Evolutionary conservation across 2,113 vertebrate genomes (phyloP), one percentile per base, ranked within the genome.

Genomic region (Protobothrops flavoviridis): DNA sequence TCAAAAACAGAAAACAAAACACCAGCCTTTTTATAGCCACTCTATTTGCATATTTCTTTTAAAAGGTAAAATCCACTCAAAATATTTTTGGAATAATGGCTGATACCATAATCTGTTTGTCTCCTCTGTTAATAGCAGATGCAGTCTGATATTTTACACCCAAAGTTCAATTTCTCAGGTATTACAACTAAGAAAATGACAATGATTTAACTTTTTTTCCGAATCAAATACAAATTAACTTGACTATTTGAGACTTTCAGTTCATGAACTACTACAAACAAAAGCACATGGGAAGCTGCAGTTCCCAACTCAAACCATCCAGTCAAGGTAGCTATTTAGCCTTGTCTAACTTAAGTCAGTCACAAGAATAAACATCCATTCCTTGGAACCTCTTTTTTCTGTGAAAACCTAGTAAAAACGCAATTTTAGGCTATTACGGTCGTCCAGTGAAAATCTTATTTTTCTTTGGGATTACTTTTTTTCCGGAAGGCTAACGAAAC

Each of bases 321-420:
- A 50, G 43, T 29, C 43, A 96, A 96, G 96, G 95, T 95, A 95
- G 94, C 95, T 88, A 91, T 93, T 91, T 85, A 93, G 92, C 69
- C 94, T 53, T 91, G 86, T 89, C 85, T 23, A 57, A 91, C 52
- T 95, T 94, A 91, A 91, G 89, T 92, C 94, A 95, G 4, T 5
- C 74, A 59, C 3, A 43, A 89, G 29, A 39, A 85, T 45, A 87
- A 13, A 13, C n/a, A n/a, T 29, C 56, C 2, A 26, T 91, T 52
- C 93, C 81, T 94, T 85, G 53, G 59, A 13, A n/a, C 13, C 52
- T 56, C 13, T 88, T 53, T 50, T 55, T 53, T 33, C 52, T 45
- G 9, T 33, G 17, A n/a, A 20, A 2, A 26, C 48, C 86, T 13
- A n/a, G 48, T 33, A 69, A 23, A 91, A 57, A 91, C 5, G 11